Evolutionary conservation across 2,888 invertebrate species (phyloP).

Genomic region (Selenia dentaria): DNA sequence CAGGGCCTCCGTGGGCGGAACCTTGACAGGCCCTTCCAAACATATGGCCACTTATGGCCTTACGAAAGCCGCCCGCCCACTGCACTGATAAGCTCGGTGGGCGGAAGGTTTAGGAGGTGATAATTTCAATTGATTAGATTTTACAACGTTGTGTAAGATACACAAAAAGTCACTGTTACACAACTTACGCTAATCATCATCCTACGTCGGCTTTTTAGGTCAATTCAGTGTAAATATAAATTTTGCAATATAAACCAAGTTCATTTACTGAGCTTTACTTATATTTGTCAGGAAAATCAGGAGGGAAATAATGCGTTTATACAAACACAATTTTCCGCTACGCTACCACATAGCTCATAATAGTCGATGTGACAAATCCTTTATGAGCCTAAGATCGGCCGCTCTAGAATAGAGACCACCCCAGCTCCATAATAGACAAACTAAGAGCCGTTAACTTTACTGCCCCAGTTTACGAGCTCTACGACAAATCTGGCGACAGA

Average conservation of each 20-base stretch:
- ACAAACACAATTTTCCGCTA: no score
- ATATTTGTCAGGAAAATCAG: no score
- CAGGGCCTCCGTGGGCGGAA: conserved; percentile 35
- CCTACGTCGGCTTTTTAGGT: background rate
- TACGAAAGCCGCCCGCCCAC: conserved; percentile 39
- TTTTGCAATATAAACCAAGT: no score
- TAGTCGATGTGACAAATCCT: background rate
- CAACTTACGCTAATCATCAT: conserved; percentile 7
- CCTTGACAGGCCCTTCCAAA: conserved; percentile 32
- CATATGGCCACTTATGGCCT: conserved; percentile 52
- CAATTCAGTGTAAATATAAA: background rate
- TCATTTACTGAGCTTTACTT: background rate
- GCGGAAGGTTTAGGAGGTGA: conserved; percentile 17
- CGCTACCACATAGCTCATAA: no score
- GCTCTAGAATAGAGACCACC: conserved; percentile 16
- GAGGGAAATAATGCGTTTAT: no score
- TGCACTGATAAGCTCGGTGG: conserved; percentile 31
- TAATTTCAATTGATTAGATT: conserved; percentile 19
- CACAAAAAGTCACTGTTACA: conserved; percentile 4
- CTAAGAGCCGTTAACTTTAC: conserved; percentile 16
- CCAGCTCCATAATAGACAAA: conserved; percentile 7
- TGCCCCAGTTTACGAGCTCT: conserved; percentile 11
- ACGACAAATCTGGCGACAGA: conserved; percentile 9
- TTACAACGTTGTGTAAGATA: conserved; percentile 7
- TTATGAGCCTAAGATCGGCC: background rate